Conservation (phyloP, 2,797 vertebrate genomes). For the Lepilemur ruficaudatus region DNA sequence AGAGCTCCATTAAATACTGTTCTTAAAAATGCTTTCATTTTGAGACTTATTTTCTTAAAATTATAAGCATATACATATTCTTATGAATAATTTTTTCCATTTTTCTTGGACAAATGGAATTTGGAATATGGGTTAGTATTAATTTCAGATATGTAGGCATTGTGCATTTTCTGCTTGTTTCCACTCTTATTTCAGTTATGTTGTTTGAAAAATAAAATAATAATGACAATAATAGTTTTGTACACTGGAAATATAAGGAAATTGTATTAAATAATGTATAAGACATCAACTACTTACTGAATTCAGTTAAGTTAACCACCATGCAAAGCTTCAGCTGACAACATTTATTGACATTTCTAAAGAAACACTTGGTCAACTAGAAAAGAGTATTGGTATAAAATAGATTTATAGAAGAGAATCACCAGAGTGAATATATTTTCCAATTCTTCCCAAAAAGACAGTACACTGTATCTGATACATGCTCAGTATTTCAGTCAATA, state of each 20-base stretch:
- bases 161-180: not conserved
- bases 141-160: not conserved
- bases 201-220: not conserved
- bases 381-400: not conserved
- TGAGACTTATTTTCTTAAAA: not conserved
- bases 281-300: not conserved
- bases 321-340: not conserved
- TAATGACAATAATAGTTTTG: not conserved
- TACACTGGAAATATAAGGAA: not conserved
- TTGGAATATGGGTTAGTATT: not conserved
- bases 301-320: not conserved
- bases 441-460: not conserved
- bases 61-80: not conserved
- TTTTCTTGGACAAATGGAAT: not conserved
- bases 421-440: not conserved
- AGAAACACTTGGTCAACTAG: not conserved
- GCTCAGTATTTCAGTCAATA: not conserved
- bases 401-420: not conserved
- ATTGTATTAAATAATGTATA: slow-evolving; percentile 5
- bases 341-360: slow-evolving; percentile 1
- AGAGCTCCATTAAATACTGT: not conserved
- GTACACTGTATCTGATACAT: not conserved
- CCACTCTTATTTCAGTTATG: not conserved
- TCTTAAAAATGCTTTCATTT: not conserved
- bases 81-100: not conserved